Conservation (phyloP, 2,797 vertebrate species). For the Intellagama lesueurii region DNA sequence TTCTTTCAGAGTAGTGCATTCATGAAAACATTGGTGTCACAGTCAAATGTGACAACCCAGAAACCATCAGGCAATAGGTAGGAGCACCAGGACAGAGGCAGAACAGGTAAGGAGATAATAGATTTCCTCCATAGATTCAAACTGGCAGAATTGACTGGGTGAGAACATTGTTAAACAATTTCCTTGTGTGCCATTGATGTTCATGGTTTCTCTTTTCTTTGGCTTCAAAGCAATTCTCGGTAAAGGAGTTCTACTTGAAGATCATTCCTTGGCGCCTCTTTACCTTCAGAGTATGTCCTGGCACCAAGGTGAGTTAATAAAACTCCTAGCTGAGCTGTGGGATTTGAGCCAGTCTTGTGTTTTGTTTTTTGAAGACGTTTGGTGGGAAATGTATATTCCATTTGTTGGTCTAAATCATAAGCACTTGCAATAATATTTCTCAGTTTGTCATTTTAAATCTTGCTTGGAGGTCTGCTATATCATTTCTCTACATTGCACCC, state of each 20-base stretch:
- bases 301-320: constrained; percentile 90
- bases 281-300: constrained; percentile 97
- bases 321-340: not conserved
- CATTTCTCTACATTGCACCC: constrained; percentile 10
- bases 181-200: not conserved
- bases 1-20: constrained; percentile 23
- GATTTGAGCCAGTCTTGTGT: not conserved
- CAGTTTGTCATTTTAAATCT: constrained; percentile 20
- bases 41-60: too few species aligned
- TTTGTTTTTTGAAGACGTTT: not conserved
- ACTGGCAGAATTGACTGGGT: too few species aligned
- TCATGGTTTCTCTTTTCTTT: constrained; percentile 61
- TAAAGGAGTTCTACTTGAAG: constrained; percentile 99
- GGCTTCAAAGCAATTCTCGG: constrained; percentile 92
- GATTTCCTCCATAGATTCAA: too few species aligned
- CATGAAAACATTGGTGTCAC: constrained; percentile 10
- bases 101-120: too few species aligned
- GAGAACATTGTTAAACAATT: too few species aligned
- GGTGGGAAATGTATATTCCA: constrained; percentile 26
- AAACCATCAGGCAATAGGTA: too few species aligned
- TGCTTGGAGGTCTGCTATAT: constrained; percentile 19
- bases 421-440: constrained; percentile 11
- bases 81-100: too few species aligned
- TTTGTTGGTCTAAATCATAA: constrained; percentile 32
- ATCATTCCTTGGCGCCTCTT: constrained; percentile 99